Evolutionary conservation across 2,888 invertebrate genomes (phyloP), one percentile per base, ranked within the genome.

Genomic region (Pharmacophagus antenor): DNA sequence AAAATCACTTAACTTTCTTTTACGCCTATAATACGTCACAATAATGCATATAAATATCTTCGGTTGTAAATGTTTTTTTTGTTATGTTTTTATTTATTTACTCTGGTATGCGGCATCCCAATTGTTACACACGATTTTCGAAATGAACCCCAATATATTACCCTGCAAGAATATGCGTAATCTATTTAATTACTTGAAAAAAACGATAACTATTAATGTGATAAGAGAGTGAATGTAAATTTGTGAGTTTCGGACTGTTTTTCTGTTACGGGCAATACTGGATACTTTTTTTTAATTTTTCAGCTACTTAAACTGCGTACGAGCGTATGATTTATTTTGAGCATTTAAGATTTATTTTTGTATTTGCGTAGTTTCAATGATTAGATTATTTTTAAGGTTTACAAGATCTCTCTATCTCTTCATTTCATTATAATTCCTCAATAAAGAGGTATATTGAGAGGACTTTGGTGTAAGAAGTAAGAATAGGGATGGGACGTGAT

Each of bases 151-250:
- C 60, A 60, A 60, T 5, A 18, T 42, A 59, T 12, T 22, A 54
- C n/a, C 25, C 21, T 49, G 31, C 65, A 72, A 75, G 74, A 67
- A 31, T 31, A 31, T 12, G 12, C 31, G 68, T n/a, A n/a, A n/a
- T n/a, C n/a, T n/a, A n/a, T n/a, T n/a, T n/a, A n/a, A n/a, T n/a
- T n/a, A n/a, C n/a, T n/a, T n/a, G n/a, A n/a, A n/a, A n/a, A n/a
- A n/a, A 77, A 78, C 80, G 73, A 83, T 77, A 80, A 79, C 73
- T 72, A 78, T 77, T 31, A 78, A 81, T 86, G 87, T 87, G 86
- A 88, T 88, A 86, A 83, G 57, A 15, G 62, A 66, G 80, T 77
- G 82, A 80, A 78, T 84, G 82, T 79, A 80, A 77, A 74, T 79
- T 80, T 76, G 77, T 80, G 72, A 71, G 70, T 72, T 70, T 73